Conservation (phyloP, 37 sponge, comb jelly and placozoan genomes). For the Halichondria panicea region DNA sequence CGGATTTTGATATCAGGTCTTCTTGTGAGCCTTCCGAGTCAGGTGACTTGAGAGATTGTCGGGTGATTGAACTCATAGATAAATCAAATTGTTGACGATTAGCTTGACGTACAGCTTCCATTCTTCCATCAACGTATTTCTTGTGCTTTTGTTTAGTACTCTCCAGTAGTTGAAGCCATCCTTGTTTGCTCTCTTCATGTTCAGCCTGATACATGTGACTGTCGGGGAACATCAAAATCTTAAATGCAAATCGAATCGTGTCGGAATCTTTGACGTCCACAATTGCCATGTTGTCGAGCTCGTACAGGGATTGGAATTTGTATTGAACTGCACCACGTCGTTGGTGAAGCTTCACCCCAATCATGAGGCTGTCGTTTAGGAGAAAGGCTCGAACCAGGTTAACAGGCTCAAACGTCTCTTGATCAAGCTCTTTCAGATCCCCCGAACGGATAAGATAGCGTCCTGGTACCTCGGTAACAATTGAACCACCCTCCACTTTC, state of each 20-base stretch:
- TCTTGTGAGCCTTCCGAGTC: background rate
- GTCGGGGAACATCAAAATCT: conserved; percentile 89
- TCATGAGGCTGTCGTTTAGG: conserved; percentile 94
- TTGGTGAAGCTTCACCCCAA: conserved; percentile 56
- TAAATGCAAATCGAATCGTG: conserved; percentile 61
- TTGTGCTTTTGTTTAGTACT: conserved; percentile 84
- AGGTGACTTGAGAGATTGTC: background rate
- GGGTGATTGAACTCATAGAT: background rate
- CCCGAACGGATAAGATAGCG: conserved; percentile 68
- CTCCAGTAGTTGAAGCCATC: conserved; percentile 74
- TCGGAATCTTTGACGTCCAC: conserved; percentile 78
- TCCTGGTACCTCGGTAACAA: conserved; percentile 88
- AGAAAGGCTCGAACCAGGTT: conserved; percentile 77
- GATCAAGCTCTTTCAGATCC: conserved; percentile 69
- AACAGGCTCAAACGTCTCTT: conserved; percentile 63
- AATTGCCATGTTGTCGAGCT: conserved; percentile 92
- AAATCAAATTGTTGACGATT: background rate
- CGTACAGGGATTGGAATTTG: conserved; percentile 75
- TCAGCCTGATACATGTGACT: conserved; percentile 85
- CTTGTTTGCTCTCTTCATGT: conserved; percentile 48
- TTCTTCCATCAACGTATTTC: conserved; percentile 48
- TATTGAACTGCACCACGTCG: conserved; percentile 81
- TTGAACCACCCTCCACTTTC: conserved; percentile 91
- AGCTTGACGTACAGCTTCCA: conserved; percentile 12
- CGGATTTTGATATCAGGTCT: background rate